Base-by-base conservation (phyloP, 1,140 invertebrate genomes). In the Achatina immaculata region DNA sequence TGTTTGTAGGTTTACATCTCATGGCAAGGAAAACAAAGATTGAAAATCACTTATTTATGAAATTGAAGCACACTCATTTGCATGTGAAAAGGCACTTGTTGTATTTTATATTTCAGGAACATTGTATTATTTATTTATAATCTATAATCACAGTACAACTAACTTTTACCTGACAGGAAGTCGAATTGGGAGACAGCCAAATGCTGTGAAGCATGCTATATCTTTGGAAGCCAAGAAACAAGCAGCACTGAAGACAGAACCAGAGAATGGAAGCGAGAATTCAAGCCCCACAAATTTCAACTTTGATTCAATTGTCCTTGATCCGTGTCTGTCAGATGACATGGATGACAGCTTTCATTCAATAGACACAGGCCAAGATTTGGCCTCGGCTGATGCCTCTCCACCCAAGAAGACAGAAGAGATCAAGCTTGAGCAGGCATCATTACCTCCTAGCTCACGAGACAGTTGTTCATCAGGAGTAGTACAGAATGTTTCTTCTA, bases 161-260 rank as follows among this genome's bases (percentile, higher is more conserved):
- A n/a, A n/a, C n/a, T n/a, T 55, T 36, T 34, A 16, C 24, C 31
- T 65, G 7, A 71, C 77, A 90, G 90, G 85, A 31, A 88, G 88
- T 76, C 79, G 90, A 76, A 90, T 90, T 75, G 90, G 90, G 43
- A 84, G 90, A 16, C 90, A 90, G 69, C 88, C 90, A 66, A 90
- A 90, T 83, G 83, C 87, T n/a, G 84, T 90, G 21, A 89, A 89
- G 62, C 88, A 90, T 85, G 87, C 88, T 9, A 88, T 88, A 40
- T 86, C 86, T 43, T 42, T 90, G 28, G 88, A 89, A 77, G 83
- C 88, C 14, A 84, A 89, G 58, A 83, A 88, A 65, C 78, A 86
- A 75, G 69, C 65, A 76, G 71, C 76, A 36, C 36, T 78, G 34
- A 78, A 76, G 40, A 75, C 72, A 68, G 51, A 38, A 58, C 28